Evolutionary conservation across 1,140 invertebrate genomes (phyloP), one percentile per base, ranked within the genome.

Genomic region (Drosophila takahashii): DNA sequence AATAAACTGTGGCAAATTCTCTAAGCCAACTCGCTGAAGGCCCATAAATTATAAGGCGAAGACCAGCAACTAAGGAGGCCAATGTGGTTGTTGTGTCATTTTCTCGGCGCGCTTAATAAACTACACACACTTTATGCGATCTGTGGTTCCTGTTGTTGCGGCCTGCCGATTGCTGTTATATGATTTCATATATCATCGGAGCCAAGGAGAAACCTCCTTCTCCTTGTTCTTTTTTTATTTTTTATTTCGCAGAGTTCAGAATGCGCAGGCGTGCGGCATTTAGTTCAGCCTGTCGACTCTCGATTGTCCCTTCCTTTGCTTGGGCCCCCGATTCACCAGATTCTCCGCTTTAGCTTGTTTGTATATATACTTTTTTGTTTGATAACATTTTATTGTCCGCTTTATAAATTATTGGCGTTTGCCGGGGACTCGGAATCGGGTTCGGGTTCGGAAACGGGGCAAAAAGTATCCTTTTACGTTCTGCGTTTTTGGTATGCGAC

Each of bases 231-330:
- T 4, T 13, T 36, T 7, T 27, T 44, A 8, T 42, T 26, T 10
- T 44, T 56, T 50, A 10, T 34, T 18, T 22, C 18, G 15, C 47
- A 6, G 47, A 48, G 39, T 37, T 48, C 81, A 72, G 71, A 80
- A 90, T 90, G 87, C 87, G 87, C 87, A 90, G 81, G 87, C 87
- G 87, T 87, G 79, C 87, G 56, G 87, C 87, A 90, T 90, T 90
- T 90, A 90, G 87, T 90, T 90, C 87, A 90, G 87, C 79, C 79
- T 90, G 81, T 90, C 83, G 72, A 58, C 71, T 75, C 47, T 39
- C 70, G 56, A 60, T 64, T 54, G 70, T 57, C 51, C 42, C 27
- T 36, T 48, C 51, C 39, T 10, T 16, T 32, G 1, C 1, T 1
- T 29, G 29, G 29, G 13, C 9, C 27, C 37, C 18, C 65, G 42